Base-by-base conservation (phyloP, 2,797 vertebrate genomes). In the Darevskia nairensis region DNA sequence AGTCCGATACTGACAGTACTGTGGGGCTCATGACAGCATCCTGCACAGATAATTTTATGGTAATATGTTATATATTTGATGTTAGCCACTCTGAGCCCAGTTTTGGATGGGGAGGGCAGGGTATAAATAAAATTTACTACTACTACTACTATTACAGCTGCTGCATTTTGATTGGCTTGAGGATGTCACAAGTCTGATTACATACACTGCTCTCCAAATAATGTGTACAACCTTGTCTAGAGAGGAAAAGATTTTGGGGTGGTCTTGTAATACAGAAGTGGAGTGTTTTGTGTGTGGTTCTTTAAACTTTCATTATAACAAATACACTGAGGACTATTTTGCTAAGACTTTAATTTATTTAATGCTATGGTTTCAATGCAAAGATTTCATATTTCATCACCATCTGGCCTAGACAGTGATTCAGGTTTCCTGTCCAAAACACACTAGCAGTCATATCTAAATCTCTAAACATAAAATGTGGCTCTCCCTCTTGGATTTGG, bases 151-250 rank as follows among this genome's bases (percentile, higher is more conserved):
- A 17, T 87, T 92, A 90, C 75, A 69, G n/a, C 86, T 3, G 44
- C 61, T 88, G 90, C 89, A 90, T 85, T 92, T 85, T 82, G 8
- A 80, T 80, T 55, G 83, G 19, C 25, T 41, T n/a, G 29, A 72
- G 25, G 13, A 46, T 35, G 76, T 17, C 39, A 50, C 1, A 87
- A 92, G 89, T 74, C 10, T 85, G 69, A 19, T 6, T 27, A 86
- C 1, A 17, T 17, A 87, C 8, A 81, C 59, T 11, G 59, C 6
- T 80, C 87, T 88, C 69, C 79, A 4, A 91, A 7, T 6, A 90
- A 78, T 17, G 15, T 80, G 85, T 91, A 21, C 41, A 81, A 55
- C 35, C 1, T 82, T 92, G 75, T 84, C 81, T 79, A 85, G 9
- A 59, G 61, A 82, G 74, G 55, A 72, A 85, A 27, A 13, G 64